These are phyloP conservation scores for Polietes domitor DNA, from an alignment of 2,888 invertebrate genomes.

Conservation along the genomic window DNA sequence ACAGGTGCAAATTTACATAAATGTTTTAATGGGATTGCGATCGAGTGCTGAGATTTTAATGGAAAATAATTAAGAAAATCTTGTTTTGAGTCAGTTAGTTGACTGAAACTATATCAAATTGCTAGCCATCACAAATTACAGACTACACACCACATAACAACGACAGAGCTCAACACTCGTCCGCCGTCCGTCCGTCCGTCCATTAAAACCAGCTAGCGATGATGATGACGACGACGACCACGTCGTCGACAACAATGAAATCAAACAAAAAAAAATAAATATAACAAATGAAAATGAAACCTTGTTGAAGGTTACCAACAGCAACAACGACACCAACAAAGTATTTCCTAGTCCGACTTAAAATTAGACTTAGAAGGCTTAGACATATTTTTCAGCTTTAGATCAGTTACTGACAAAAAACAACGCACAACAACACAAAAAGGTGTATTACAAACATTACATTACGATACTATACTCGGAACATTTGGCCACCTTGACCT, in stretches of 20 bases:
- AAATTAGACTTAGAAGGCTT: constrained; percentile 14
- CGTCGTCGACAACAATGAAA: not conserved
- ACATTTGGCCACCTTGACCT: constrained; percentile 74
- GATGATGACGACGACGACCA: not conserved
- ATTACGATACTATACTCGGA: constrained; percentile 42
- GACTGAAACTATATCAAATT: constrained; percentile 40
- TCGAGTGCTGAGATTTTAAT: constrained; percentile 25
- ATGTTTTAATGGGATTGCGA: constrained; percentile 1
- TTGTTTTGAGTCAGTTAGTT: not conserved
- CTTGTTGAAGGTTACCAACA: constrained; percentile 66
- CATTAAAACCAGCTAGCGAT: constrained; percentile 2
- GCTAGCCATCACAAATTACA: not conserved
- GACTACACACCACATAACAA: not conserved
- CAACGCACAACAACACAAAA: not conserved
- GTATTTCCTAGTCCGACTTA: constrained; percentile 50
- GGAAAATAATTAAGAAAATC: constrained; percentile 3
- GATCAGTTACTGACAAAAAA: constrained; percentile 25
- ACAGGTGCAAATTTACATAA: constrained; percentile 26
- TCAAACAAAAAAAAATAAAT: not conserved
- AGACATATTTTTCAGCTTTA: constrained; percentile 14
- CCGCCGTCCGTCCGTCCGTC: not conserved
- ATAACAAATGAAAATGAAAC: constrained; percentile 65
- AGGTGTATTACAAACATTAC: constrained; percentile 65
- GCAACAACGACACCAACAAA: constrained; percentile 39
- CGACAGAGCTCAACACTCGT: not conserved